Evolutionary conservation across 2,113 vertebrate genomes (phyloP).

Genomic region (Aspidoscelis tigris): DNA sequence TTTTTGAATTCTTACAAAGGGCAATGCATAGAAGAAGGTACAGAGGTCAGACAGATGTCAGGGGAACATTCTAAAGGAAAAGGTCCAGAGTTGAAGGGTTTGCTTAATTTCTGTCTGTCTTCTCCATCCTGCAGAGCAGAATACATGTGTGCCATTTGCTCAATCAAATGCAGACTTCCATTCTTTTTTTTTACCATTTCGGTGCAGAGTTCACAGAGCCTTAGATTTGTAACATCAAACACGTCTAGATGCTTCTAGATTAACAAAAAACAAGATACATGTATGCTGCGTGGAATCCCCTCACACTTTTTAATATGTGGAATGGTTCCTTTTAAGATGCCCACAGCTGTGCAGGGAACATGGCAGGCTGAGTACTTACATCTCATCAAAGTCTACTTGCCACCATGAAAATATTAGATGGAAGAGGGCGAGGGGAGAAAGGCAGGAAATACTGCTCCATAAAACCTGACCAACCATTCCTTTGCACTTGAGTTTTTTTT

Average conservation of each 20-base stretch:
- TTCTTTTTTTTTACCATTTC: background rate
- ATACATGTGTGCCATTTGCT: background rate
- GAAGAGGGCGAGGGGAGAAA: background rate
- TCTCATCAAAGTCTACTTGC: conserved; percentile 60
- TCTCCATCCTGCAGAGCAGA: background rate
- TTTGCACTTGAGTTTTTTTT: conserved; percentile 39
- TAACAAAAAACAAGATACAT: conserved; percentile 33
- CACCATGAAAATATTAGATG: conserved; percentile 54
- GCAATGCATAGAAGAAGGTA: background rate
- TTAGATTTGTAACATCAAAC: background rate
- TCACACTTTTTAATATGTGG: conserved; percentile 54
- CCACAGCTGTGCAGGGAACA: conserved; percentile 51
- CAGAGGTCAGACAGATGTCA: background rate
- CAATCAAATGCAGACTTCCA: background rate
- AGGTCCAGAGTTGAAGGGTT: background rate
- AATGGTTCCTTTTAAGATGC: conserved; percentile 63
- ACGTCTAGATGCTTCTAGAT: background rate
- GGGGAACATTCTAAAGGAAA: background rate
- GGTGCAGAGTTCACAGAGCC: background rate
- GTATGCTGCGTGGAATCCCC: conserved; percentile 38
- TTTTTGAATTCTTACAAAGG: background rate
- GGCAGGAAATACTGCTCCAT: conserved; percentile 32
- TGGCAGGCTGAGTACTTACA: conserved; percentile 63
- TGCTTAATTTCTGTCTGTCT: background rate
- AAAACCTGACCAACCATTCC: conserved; percentile 54